Evolutionary conservation across 1,140 invertebrate species (phyloP), one percentile per base, ranked within the genome.

Genomic region (Lordiphosa mommai): DNA sequence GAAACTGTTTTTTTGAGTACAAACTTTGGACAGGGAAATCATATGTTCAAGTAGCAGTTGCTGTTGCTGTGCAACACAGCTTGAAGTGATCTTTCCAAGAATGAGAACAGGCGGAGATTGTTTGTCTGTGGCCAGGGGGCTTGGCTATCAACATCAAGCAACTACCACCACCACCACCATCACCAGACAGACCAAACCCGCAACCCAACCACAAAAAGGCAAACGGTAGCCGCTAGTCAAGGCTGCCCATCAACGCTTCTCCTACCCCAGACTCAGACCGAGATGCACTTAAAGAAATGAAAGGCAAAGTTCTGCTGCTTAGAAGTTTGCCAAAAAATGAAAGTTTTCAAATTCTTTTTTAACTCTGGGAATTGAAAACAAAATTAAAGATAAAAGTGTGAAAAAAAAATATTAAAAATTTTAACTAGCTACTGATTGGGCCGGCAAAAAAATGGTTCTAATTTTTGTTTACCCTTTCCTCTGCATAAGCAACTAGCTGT

Each of bases 51-150:
- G 61, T 61, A 63, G 38, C 27, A 37, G 41, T 79, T 66, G 74
- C 53, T 33, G 74, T 38, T 3, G 20, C 8, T 23, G 13, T 14
- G 20, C 51, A 23, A 38, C 17, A 36, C 46, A 16, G 41, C 47
- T 32, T 72, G 13, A 66, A 84, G 77, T 65, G 77, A 85, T 85
- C 72, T 82, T 82, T 82, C 77, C 64, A 64, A 72, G 77, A 84
- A 84, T 49, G 51, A 13, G 48, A 70, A 55, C 65, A 41, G 49
- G 51, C 72, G 41, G 46, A 79, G 64, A 73, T 79, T 72, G 70
- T 72, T 66, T 76, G 72, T 71, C 57, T 23, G 20, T 23, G 20
- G 20, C 20, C 20, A 23, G 20, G 20, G 20, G 20, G 20, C 20
- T 23, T 23, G 20, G 4, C 20, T 23, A 23, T 23, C 20, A 23